Base-by-base conservation (phyloP, 2,888 invertebrate species). In the Blastobasis adustella region DNA sequence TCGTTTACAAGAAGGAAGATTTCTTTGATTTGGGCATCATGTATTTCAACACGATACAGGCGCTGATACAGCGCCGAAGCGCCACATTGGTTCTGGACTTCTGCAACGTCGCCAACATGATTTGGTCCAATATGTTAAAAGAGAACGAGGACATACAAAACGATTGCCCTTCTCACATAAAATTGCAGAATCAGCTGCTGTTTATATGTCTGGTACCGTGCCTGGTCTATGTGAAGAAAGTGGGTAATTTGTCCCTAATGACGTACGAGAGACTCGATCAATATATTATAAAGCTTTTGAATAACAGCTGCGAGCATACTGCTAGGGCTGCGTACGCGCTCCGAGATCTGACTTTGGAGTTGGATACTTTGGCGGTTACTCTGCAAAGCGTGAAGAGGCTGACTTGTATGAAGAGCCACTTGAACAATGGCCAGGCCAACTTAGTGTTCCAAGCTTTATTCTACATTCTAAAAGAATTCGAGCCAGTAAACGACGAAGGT, bases 181-280 rank as follows among this genome's bases (percentile, higher is more conserved):
- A 89, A 39, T 80, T 92, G 54, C 90, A 91, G 60, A 90, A 91
- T 65, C 92, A 93, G 69, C 76, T 93, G 58, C 70, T 93, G 36
- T 82, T 90, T 49, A 83, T 92, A 57, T 90, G 93, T 67, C 75
- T 94, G 9, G 73, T 93, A 46, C 95, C 95, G 0, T 69, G 93
- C 39, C 70, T 92, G 39, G 67, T 76, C 7, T 86, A 85, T 54
- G 71, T 78, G 40, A 76, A 63, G 4, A 45, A 52, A 37, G 59
- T 65, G 7, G 57, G 63, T 7, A 70, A 69, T 44, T 56, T 56
- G 4, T 51, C 55, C 0, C 50, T 51, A 6, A 54, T 64, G 68
- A 84, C 62, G 71, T 79, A 90, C 49, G 90, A 90, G 47, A 75
- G 90, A 10, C 86, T 93, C 10, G 90, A 92, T 50, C 85, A 90